Conservation (phyloP, 1,140 invertebrate genomes). For the Melipona quadrifasciata region DNA sequence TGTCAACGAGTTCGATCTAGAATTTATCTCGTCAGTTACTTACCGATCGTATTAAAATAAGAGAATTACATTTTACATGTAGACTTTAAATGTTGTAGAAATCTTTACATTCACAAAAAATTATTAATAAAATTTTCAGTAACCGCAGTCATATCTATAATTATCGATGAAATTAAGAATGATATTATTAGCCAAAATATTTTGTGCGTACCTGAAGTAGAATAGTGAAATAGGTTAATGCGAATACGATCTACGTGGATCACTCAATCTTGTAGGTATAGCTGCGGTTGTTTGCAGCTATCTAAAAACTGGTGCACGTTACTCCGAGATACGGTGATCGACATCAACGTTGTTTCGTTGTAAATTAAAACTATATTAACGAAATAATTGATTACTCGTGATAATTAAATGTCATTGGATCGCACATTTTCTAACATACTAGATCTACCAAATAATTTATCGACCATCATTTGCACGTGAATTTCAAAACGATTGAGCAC, state of each 20-base stretch:
- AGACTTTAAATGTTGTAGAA: too few relatives aligned
- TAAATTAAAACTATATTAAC: not conserved
- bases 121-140: not conserved
- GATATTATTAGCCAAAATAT: not conserved
- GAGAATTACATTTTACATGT: not conserved
- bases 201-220: constrained; percentile 22
- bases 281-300: constrained; percentile 25
- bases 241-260: constrained; percentile 37
- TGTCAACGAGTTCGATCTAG: not conserved
- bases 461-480: constrained; percentile 45
- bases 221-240: constrained; percentile 18
- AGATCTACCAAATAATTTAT: not conserved
- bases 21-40: not conserved
- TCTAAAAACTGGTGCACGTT: constrained; percentile 22
- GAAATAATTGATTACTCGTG: not conserved
- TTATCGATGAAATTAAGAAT: not conserved
- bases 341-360: not conserved
- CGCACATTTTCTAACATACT: not conserved
- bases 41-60: not conserved
- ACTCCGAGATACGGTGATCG: not conserved
- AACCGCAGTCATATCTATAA: not conserved
- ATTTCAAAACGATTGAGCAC: not conserved
- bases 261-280: constrained; percentile 4
- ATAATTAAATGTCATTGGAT: not conserved
- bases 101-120: not conserved